Base-by-base conservation (phyloP, 23 tunicate genomes). In the Diplosoma virens region DNA sequence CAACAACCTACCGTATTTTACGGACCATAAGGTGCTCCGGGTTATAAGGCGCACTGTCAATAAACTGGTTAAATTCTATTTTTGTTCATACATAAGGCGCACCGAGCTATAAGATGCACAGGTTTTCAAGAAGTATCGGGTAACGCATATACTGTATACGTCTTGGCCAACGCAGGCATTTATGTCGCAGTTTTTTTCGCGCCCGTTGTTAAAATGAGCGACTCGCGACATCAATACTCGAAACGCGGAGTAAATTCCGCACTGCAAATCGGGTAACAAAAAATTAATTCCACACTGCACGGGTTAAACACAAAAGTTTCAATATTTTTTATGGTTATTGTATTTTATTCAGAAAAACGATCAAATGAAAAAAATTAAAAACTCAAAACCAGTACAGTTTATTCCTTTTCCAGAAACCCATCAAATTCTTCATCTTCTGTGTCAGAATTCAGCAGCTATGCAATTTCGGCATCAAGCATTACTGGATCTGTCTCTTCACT, bases 381-480 rank as follows among this genome's bases (percentile, higher is more conserved):
- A 78, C 74, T 65, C 59, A 65, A 63, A 63, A 65, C 82, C 35
- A 65, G 82, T 65, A 64, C 41, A 66, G 76, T 78, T 65, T 78
- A 78, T 64, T 64, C 83, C 74, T 66, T 61, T 17, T 64, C 83
- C 74, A 66, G 83, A 55, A 59, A 59, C 20, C 78, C 78, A 48
- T 72, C 61, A 72, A 72, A 72, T 48, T 72, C 78, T 72, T 72
- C 61, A 72, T 72, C 78, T 72, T 72, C 61, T 47, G 61, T 72
- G 78, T 72, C 80, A 48, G 80, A 75, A 75, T 75, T 75, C 80
- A 75, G 47, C 80, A 75, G 80, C 58, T 75, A 68, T 75, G 80
- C 80, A 68, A 75, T 75, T 75, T 75, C 67, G 80, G 30, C 80
- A 75, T 75, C 80, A 75, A 75, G 68, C 80, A 75, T 75, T 75